These are phyloP conservation scores for Hypolimnas misippus DNA, from an alignment of 2,888 invertebrate genomes.

Conservation along the genomic window DNA sequence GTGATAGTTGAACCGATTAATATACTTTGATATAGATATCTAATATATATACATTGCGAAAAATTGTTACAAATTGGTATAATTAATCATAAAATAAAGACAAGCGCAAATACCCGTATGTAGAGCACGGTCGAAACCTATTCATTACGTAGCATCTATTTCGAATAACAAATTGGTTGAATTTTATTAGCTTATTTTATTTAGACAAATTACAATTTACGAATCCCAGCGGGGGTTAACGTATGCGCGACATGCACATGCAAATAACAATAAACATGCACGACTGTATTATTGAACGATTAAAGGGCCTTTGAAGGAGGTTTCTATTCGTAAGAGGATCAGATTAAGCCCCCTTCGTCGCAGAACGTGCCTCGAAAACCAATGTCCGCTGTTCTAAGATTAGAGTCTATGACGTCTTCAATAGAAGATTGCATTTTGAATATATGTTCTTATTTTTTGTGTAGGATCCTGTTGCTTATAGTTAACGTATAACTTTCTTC, in stretches of 20 bases:
- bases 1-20: no score
- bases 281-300: slow-evolving; percentile 75
- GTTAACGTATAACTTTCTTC: background rate
- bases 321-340: slow-evolving; percentile 55
- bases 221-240: slow-evolving; percentile 30
- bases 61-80: no score
- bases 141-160: slow-evolving; percentile 25
- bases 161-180: slow-evolving; percentile 18
- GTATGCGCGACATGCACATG: slow-evolving; percentile 43
- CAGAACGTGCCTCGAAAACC: slow-evolving; percentile 74
- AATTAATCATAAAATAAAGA: background rate
- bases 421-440: background rate
- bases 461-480: background rate
- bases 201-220: slow-evolving; percentile 31
- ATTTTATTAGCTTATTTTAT: slow-evolving; percentile 16
- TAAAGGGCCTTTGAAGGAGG: slow-evolving; percentile 59
- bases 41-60: no score
- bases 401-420: slow-evolving; percentile 49
- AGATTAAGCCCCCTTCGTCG: slow-evolving; percentile 77
- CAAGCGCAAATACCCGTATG: slow-evolving; percentile 13
- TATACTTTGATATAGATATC: no score
- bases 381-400: slow-evolving; percentile 74
- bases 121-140: slow-evolving; percentile 26
- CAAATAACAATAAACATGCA: slow-evolving; percentile 59
- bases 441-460: background rate